phyloP scores from a whole-genome alignment of 2,888 invertebrate species.

The Horisme vitalbata region DNA sequence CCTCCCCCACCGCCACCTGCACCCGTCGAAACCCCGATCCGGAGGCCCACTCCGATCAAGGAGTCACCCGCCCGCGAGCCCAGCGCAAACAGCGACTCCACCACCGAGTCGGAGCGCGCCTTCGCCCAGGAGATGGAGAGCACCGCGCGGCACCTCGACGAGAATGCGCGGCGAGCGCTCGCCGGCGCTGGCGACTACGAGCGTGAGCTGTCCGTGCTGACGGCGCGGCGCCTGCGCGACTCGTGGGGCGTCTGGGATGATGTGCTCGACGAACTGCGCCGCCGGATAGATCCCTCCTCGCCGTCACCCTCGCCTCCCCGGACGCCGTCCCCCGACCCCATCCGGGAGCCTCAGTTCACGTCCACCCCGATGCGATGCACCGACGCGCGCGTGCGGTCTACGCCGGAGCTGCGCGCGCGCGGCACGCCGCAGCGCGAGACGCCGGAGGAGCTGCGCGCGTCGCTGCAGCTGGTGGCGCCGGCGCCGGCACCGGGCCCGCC shows the following conservation, averaged over 20 bases:
- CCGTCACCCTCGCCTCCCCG: constrained; percentile 69
- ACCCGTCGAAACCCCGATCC: constrained; percentile 45
- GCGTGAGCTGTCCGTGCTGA: constrained; percentile 81
- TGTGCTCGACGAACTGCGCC: constrained; percentile 73
- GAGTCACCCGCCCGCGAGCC: constrained; percentile 64
- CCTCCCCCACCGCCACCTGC: constrained; percentile 59
- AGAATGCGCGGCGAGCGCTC: constrained; percentile 65
- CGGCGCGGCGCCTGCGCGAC: constrained; percentile 71
- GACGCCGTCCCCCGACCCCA: constrained; percentile 65
- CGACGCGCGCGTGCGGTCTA: constrained; percentile 75
- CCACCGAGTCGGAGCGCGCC: constrained; percentile 73
- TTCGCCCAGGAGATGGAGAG: constrained; percentile 76
- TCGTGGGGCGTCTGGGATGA: constrained; percentile 80
- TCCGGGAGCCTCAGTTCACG: constrained; percentile 77
- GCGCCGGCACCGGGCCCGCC: constrained; percentile 57
- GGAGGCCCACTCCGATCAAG: constrained; percentile 40
- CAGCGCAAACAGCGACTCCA: constrained; percentile 74
- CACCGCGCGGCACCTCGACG: constrained; percentile 72
- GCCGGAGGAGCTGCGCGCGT: constrained; percentile 78
- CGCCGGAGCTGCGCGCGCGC: constrained; percentile 84
- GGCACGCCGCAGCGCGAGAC: constrained; percentile 68
- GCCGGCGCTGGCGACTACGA: constrained; percentile 82
- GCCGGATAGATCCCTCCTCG: constrained; percentile 67
- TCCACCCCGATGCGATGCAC: constrained; percentile 81
- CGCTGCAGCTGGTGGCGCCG: constrained; percentile 82